Evolutionary conservation across 2,797 vertebrate genomes (phyloP).

Genomic region (Coilia nasus): DNA sequence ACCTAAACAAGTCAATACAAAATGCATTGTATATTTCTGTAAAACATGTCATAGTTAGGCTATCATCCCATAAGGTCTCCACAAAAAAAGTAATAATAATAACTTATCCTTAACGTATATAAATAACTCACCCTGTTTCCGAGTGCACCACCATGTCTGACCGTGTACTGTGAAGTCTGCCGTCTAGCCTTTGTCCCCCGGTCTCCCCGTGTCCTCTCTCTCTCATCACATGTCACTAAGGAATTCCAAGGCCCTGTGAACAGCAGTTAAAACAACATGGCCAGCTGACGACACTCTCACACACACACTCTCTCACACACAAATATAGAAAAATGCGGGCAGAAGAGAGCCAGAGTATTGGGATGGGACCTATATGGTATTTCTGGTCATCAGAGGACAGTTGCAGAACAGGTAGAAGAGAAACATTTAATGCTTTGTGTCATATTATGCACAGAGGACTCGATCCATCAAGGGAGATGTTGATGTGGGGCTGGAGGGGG

Average conservation of each 20-base stretch:
- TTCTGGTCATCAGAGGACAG: not conserved
- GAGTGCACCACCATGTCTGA: not conserved
- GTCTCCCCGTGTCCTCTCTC: not conserved
- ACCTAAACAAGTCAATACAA: not conserved
- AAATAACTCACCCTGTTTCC: not conserved
- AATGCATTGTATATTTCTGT: not conserved
- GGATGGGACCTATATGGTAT: not conserved
- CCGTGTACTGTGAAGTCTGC: not conserved
- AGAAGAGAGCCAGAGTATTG: not conserved
- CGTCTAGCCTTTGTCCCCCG: not conserved
- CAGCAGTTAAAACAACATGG: conserved; percentile 18
- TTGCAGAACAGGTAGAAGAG: not conserved
- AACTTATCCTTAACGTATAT: too few species aligned
- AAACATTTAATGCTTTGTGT: not conserved
- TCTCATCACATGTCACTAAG: conserved; percentile 20
- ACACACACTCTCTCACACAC: conserved; percentile 1
- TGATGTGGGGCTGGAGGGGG: not conserved
- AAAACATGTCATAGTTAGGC: not conserved
- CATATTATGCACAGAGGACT: not conserved
- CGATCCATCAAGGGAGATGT: not conserved
- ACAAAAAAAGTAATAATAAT: not conserved
- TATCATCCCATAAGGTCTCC: not conserved
- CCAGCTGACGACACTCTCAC: conserved; percentile 1
- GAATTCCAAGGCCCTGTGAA: conserved; percentile 9
- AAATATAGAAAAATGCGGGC: not conserved